phyloP scores from a whole-genome alignment of 2,113 vertebrate genomes.

The Toxotes jaculatrix region DNA sequence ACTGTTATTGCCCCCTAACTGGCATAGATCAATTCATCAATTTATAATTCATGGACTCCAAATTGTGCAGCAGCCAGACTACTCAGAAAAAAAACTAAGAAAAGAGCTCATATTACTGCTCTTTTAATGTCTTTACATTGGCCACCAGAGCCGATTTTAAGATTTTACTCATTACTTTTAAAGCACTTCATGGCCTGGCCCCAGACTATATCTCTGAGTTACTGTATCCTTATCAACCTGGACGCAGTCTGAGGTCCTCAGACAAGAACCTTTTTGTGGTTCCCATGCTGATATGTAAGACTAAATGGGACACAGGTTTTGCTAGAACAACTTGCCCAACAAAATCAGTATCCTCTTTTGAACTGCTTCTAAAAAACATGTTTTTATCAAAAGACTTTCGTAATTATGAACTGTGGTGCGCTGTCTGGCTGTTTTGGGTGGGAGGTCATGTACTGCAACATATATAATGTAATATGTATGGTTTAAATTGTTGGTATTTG shows the following conservation, averaged over 20 bases:
- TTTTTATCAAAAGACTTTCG: too few species aligned
- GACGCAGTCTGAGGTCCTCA: background rate
- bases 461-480: too few species aligned
- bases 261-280: background rate
- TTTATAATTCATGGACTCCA: background rate
- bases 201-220: background rate
- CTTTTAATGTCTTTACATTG: background rate
- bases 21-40: background rate
- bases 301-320: background rate
- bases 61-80: background rate
- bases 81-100: background rate
- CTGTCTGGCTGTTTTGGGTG: too few species aligned
- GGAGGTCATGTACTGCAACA: too few species aligned
- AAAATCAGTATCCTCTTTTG: too few species aligned
- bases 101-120: background rate
- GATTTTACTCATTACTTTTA: conserved; percentile 8
- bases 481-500: too few species aligned
- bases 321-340: too few species aligned
- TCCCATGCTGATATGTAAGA: background rate
- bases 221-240: background rate
- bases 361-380: too few species aligned
- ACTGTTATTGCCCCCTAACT: background rate
- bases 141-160: background rate
- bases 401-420: too few species aligned
- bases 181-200: background rate